Base-by-base conservation (phyloP, 2,113 vertebrate species). In the Arothron firmamentum region DNA sequence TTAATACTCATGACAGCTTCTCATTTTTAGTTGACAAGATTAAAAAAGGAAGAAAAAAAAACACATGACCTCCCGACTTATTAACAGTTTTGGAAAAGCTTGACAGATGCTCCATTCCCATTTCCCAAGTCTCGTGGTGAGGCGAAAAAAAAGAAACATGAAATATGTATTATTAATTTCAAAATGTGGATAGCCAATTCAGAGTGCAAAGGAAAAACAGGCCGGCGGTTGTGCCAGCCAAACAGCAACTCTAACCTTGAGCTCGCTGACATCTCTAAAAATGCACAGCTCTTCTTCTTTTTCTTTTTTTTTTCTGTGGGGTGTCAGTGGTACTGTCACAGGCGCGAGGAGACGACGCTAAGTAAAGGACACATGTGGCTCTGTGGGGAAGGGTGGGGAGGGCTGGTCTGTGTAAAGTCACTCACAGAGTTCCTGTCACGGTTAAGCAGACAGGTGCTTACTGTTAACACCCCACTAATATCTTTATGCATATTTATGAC, bases 381-480 rank as follows among this genome's bases (percentile, higher is more conserved):
- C 90, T 77, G 79, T 71, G 88, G 87, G 90, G 88, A 85, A 62
- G 45, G 45, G 45, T 16, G 85, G 90, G 41, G 47, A 48, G 48
- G 90, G 90, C 88, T 88, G 90, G 84, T 90, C 90, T 87, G 90
- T 91, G 92, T 93, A 93, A 96, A 95, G 93, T 93, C 92, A 92
- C 92, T 93, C 93, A 94, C 92, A 92, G 92, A 93, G 92, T 94
- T 94, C 91, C 92, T 94, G 93, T 95, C 95, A 96, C 85, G 91
- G 92, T 92, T 95, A 95, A 96, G 93, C 94, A 95, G 93, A 95
- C 93, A 94, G 93, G 94, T 96, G 93, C 93, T 95, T 94, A 94
- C 93, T 92, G 92, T 93, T 94, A 94, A 94, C 92, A 93, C 94
- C 92, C 92, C 92, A 92, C 93, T 94, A 94, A 95, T 94, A 94